Conservation (phyloP, 2,797 vertebrate genomes). For the Diplodus sargus region DNA sequence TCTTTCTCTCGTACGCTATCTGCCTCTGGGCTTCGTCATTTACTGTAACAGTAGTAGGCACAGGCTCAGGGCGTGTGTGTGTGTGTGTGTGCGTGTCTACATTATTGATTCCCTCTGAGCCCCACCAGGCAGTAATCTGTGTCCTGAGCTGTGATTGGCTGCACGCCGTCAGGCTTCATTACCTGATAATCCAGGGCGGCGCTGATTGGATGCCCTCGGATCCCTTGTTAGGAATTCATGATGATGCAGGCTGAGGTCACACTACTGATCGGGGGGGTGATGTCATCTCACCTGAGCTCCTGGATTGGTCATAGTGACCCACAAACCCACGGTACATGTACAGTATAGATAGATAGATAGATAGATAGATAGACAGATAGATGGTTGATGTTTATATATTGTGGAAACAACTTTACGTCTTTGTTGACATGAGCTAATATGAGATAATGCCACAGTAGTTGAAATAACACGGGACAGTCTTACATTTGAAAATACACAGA, state of each 20-base stretch:
- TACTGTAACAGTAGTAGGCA: slow-evolving; percentile 32
- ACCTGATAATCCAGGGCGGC: slow-evolving; percentile 52
- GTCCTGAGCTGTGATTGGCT: slow-evolving; percentile 60
- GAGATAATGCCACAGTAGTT: background rate
- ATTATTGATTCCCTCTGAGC: slow-evolving; percentile 69
- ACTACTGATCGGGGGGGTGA: slow-evolving; percentile 71
- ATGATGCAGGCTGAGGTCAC: slow-evolving; percentile 81
- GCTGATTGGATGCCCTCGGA: slow-evolving; percentile 60
- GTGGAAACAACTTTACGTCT: background rate
- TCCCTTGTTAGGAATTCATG: slow-evolving; percentile 72
- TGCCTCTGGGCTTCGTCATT: slow-evolving; percentile 21
- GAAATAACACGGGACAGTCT: background rate
- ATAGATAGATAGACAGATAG: too few relatives aligned
- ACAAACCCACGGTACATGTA: background rate
- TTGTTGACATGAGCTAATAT: background rate
- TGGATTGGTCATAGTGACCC: slow-evolving; percentile 31
- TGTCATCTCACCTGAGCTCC: slow-evolving; percentile 74
- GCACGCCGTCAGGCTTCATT: slow-evolving; percentile 59
- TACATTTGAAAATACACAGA: too few relatives aligned
- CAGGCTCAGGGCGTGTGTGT: slow-evolving; percentile 20
- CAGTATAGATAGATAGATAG: background rate
- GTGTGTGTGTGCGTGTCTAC: slow-evolving; percentile 50
- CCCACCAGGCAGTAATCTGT: slow-evolving; percentile 42
- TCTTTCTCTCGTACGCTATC: slow-evolving; percentile 9
- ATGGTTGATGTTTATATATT: too few relatives aligned